These are phyloP conservation scores for Chymomyza costata DNA, from an alignment of 1,140 invertebrate species.

Conservation along the genomic window DNA sequence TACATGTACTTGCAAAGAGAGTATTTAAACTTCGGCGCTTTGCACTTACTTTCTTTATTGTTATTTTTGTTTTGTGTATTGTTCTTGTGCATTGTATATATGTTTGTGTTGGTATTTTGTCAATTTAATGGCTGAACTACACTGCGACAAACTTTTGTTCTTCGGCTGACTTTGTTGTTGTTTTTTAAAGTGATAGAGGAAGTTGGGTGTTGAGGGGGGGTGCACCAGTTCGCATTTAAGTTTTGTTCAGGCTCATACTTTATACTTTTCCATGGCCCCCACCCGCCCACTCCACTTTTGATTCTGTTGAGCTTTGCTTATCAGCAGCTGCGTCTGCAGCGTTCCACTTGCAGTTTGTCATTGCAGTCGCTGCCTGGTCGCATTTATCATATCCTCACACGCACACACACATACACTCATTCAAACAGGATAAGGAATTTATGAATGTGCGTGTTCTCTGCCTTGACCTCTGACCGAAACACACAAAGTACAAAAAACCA, in stretches of 20 bases:
- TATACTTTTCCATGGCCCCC: no score
- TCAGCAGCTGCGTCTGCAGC: constrained; percentile 52
- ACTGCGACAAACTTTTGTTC: constrained; percentile 49
- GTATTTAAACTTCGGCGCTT: no score
- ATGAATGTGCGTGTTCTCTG: constrained; percentile 28
- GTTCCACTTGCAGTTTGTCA: constrained; percentile 71
- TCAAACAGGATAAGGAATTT: constrained; percentile 62
- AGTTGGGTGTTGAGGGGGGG: no score
- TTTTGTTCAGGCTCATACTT: no score
- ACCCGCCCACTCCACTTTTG: not conserved
- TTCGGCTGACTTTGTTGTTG: constrained; percentile 17
- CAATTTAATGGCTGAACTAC: constrained; percentile 64
- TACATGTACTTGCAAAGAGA: no score
- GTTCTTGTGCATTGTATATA: not conserved
- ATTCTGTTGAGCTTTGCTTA: constrained; percentile 40
- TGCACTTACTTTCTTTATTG: not conserved
- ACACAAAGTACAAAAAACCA: no score
- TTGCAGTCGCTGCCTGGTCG: constrained; percentile 41
- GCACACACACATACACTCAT: constrained; percentile 12
- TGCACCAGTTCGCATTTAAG: no score
- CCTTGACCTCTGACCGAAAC: no score
- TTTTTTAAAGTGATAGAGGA: no score
- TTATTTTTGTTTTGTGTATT: not conserved
- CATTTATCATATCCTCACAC: constrained; percentile 62
- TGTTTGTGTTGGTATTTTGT: constrained; percentile 68